Percentiles rank a stretch among this genome's conserved stretches.
phyloP scores from a whole-genome alignment of 2,888 invertebrate species.

The Siphlonurus alternatus region DNA sequence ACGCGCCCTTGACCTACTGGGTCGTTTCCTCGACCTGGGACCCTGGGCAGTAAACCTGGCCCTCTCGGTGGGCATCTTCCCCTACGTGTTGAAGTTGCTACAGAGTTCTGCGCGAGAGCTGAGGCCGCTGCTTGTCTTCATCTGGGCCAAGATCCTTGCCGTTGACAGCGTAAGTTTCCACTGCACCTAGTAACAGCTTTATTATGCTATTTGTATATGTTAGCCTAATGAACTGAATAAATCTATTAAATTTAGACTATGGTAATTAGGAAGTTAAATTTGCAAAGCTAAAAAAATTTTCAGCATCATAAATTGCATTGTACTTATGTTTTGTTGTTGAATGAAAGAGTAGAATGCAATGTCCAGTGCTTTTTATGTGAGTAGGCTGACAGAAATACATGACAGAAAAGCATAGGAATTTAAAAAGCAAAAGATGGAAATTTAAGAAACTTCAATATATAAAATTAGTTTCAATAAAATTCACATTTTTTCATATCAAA shows the following conservation, averaged over 20 bases:
- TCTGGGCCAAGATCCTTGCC: slow-evolving; percentile 97
- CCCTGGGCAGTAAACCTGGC: slow-evolving; percentile 92
- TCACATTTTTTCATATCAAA: slow-evolving; percentile 7
- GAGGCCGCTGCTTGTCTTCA: slow-evolving; percentile 83
- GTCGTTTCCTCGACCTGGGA: slow-evolving; percentile 87
- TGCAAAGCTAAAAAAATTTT: background rate
- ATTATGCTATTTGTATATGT: background rate
- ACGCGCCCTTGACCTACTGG: slow-evolving; percentile 83
- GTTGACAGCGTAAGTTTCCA: slow-evolving; percentile 72
- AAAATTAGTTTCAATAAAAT: slow-evolving; percentile 5
- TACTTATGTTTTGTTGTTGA: too few species aligned
- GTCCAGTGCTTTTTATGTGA: too few species aligned
- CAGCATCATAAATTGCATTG: too few species aligned
- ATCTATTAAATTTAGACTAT: background rate
- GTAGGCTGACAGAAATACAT: too few species aligned
- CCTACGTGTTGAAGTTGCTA: slow-evolving; percentile 90
- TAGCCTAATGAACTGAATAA: too few species aligned
- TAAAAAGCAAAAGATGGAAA: slow-evolving; percentile 2
- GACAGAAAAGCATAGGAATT: too few species aligned
- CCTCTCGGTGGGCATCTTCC: slow-evolving; percentile 94
- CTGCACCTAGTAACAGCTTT: slow-evolving; percentile 1
- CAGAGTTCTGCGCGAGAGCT: slow-evolving; percentile 90
- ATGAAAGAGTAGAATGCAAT: too few species aligned
- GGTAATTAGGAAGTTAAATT: background rate
- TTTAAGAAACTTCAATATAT: slow-evolving; percentile 8